Conservation (phyloP, 1,140 invertebrate species). For the Pseudomyrmex gracilis region DNA sequence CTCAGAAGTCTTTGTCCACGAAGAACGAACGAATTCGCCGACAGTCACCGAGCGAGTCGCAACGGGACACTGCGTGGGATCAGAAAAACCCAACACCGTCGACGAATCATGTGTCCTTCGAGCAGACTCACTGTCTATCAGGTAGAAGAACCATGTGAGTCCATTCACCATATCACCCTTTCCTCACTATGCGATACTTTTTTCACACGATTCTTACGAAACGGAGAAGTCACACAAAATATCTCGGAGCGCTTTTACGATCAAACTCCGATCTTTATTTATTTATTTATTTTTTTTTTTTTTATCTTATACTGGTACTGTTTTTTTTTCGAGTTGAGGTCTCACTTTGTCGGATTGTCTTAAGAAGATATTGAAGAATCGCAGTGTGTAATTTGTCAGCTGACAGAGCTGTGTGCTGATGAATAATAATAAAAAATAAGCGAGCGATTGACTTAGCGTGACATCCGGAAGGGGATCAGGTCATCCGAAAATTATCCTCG, state of each 20-base stretch:
- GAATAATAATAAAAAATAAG: constrained; percentile 82
- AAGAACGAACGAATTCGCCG: constrained; percentile 69
- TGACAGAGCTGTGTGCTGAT: constrained; percentile 70
- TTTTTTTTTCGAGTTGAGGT: background rate
- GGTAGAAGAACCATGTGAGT: constrained; percentile 68
- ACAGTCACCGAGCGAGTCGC: constrained; percentile 79
- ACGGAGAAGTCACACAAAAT: background rate
- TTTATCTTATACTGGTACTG: too few species aligned
- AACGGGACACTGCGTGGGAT: constrained; percentile 62
- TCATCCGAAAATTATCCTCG: constrained; percentile 50
- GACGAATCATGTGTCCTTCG: constrained; percentile 78
- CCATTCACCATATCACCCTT: constrained; percentile 81
- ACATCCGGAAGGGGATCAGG: constrained; percentile 53
- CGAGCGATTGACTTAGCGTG: constrained; percentile 75
- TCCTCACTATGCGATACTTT: constrained; percentile 49
- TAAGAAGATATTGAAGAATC: constrained; percentile 12
- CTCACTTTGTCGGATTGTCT: constrained; percentile 41
- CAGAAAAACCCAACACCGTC: constrained; percentile 67
- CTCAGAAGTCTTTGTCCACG: constrained; percentile 67
- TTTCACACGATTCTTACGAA: constrained; percentile 30
- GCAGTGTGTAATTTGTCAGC: background rate
- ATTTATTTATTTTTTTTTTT: too few species aligned
- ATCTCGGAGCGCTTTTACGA: background rate
- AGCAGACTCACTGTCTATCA: constrained; percentile 64
- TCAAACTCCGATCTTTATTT: background rate